A percentile compares a stretch with the other conserved stretches of the same genome.
Conservation (phyloP, 1,140 invertebrate species). For the Sycophaga agraensis region DNA sequence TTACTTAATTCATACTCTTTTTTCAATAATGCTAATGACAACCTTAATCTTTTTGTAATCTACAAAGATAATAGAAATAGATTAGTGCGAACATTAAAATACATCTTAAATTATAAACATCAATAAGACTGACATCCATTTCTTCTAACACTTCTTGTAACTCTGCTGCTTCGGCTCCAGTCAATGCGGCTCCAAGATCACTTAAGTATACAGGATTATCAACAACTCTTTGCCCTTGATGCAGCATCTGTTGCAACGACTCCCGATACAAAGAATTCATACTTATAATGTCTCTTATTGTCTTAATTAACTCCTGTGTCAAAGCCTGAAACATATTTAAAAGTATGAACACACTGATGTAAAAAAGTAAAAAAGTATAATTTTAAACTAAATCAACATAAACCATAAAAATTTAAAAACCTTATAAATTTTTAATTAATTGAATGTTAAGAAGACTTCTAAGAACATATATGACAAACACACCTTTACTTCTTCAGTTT, state of each 20-base stretch:
- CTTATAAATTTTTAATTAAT: constrained; percentile 22
- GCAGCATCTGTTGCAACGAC: constrained; percentile 90
- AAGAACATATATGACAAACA: too few species aligned
- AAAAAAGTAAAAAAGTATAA: not conserved
- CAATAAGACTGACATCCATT: constrained; percentile 77
- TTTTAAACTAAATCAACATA: not conserved
- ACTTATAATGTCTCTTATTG: constrained; percentile 93
- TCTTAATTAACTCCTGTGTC: constrained; percentile 97
- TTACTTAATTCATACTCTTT: constrained; percentile 97
- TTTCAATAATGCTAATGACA: constrained; percentile 89
- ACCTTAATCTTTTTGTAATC: constrained; percentile 89
- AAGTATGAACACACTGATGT: not conserved
- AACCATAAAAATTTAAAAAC: not conserved
- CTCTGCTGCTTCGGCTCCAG: constrained; percentile 88
- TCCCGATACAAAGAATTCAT: constrained; percentile 94
- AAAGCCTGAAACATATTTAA: constrained; percentile 67
- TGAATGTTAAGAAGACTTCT: too few species aligned
- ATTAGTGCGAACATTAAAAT: not conserved
- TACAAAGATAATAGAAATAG: constrained; percentile 61
- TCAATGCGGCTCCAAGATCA: constrained; percentile 93
- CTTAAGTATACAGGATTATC: constrained; percentile 99
- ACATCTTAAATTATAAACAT: not conserved
- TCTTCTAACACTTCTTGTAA: constrained; percentile 94
- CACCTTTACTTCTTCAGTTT: constrained; percentile 93
- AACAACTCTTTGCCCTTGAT: constrained; percentile 91